Evolutionary conservation across 2,797 vertebrate species (phyloP).

Genomic region (Sebastes wilsoni): DNA sequence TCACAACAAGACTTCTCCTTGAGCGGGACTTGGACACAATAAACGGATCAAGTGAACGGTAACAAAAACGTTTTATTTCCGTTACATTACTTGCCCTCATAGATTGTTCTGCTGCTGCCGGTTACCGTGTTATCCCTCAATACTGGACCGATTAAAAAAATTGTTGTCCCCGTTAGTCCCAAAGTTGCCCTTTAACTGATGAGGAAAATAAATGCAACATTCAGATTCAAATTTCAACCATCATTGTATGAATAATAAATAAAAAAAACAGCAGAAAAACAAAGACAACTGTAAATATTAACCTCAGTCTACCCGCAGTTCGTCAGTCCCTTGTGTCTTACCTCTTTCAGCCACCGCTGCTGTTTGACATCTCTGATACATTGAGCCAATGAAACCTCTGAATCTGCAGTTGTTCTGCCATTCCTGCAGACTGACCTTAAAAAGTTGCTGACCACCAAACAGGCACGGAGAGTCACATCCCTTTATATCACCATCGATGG

Average conservation of each 20-base stretch:
- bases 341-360: background rate
- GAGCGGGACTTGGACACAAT: too few relatives aligned
- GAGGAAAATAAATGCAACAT: background rate
- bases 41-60: too few relatives aligned
- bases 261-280: background rate
- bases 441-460: constrained; percentile 55
- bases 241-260: background rate
- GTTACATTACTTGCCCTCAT: too few relatives aligned
- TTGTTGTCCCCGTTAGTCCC: too few relatives aligned
- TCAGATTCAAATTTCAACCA: background rate
- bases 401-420: constrained; percentile 41
- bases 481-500: constrained; percentile 33
- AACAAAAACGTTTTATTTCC: too few relatives aligned
- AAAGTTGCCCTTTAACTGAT: background rate
- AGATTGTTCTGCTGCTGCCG: too few relatives aligned
- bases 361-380: constrained; percentile 34
- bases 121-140: too few relatives aligned
- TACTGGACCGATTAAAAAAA: fast-evolving
- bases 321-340: background rate
- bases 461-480: constrained; percentile 33
- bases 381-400: constrained; percentile 21
- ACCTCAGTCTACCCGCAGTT: background rate
- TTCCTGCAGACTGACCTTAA: constrained; percentile 46
- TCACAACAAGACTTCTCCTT: too few relatives aligned
- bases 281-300: background rate